Evolutionary conservation across 2,113 vertebrate species (phyloP), one percentile per base, ranked within the genome.

Genomic region (Myiagra hebetior): DNA sequence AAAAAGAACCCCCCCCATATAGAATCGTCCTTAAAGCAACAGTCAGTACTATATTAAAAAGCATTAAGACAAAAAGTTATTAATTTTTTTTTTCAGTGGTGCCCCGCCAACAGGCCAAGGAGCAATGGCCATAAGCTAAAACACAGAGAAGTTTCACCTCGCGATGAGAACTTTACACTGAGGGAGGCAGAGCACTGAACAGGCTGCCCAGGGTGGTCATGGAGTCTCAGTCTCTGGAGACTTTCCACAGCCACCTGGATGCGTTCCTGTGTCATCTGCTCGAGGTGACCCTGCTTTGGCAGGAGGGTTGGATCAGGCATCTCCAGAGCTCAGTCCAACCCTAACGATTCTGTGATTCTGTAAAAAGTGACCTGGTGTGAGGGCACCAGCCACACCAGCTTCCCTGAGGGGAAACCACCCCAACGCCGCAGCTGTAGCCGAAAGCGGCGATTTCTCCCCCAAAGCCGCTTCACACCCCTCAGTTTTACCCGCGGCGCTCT

Each of bases 401-500:
- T n/a, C 6, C 6, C n/a, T 11, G 7, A 17, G 7, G 79, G 24
- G 11, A 62, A 47, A 23, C 13, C 7, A 6, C 24, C 65, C 35
- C 37, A 39, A 5, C 7, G 14, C 44, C 4, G 30, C 57, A 55
- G 57, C 80, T 18, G 15, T 0, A 14, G 20, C 26, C 27, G 3
- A 65, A 46, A 49, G n/a, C 1, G 5, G 10, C 30, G 2, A 37
- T 18, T 28, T 53, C 6, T 1, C 9, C 5, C 11, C 2, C 17
- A 12, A 13, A 64, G 2, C 6, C 53, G 1, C 16, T 18, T 2
- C 13, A 11, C n/a, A 4, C 19, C 24, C 8, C 16, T 3, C 6
- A 3, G 5, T 3, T 50, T 6, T 6, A 20, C 15, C 10, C 7
- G 4, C 9, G 0, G 1, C 1, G 1, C 11, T 4, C 1, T 0